phyloP scores from a whole-genome alignment of 2,113 vertebrate species.

The Chaetorhynchus papuensis region DNA sequence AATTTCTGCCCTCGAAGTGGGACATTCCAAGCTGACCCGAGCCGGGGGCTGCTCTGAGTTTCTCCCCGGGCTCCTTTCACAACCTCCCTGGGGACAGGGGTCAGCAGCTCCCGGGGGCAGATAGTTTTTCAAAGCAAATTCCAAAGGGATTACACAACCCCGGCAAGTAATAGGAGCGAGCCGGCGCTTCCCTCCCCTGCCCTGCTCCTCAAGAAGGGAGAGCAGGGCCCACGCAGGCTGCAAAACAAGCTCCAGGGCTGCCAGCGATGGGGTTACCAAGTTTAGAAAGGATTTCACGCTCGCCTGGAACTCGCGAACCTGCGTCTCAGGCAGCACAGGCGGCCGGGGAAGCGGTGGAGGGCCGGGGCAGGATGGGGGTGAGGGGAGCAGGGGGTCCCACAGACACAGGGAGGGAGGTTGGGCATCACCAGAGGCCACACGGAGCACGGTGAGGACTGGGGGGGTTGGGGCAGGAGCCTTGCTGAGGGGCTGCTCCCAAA shows the following conservation, averaged over 20 bases:
- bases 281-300: slow-evolving; percentile 45
- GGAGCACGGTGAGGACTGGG: fast-evolving
- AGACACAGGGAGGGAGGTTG: background rate
- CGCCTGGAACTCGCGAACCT: background rate
- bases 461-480: background rate
- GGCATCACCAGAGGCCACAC: too few relatives aligned
- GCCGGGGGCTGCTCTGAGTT: background rate
- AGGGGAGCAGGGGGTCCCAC: background rate
- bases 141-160: slow-evolving; percentile 50
- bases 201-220: slow-evolving; percentile 30
- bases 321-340: background rate
- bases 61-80: background rate
- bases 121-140: slow-evolving; percentile 64
- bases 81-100: background rate
- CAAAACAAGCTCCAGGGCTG: slow-evolving; percentile 26
- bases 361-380: background rate
- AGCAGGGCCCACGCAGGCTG: background rate
- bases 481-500: fast-evolving
- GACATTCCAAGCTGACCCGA: background rate
- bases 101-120: background rate
- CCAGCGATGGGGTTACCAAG: background rate
- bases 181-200: background rate
- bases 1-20: background rate
- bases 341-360: background rate
- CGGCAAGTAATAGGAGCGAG: slow-evolving; percentile 15